Conservation (phyloP, 1,140 invertebrate species). For the Planococcus citri region DNA sequence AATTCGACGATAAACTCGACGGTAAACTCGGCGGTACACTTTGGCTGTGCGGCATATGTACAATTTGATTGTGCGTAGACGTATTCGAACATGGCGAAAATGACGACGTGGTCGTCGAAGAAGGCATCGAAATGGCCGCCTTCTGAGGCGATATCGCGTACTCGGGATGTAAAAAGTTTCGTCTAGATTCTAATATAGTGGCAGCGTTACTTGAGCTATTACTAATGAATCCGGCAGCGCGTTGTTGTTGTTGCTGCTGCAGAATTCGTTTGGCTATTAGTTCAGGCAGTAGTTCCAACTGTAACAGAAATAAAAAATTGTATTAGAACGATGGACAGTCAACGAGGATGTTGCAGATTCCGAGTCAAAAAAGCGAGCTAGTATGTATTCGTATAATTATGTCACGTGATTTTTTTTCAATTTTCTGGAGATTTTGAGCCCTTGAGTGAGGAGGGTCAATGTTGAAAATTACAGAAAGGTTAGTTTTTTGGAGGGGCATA, state of each 20-base stretch:
- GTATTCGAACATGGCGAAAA: constrained; percentile 38
- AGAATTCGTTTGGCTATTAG: constrained; percentile 58
- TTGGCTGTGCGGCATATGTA: constrained; percentile 40
- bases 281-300: constrained; percentile 70
- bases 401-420: too few species aligned
- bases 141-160: constrained; percentile 28
- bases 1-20: constrained; percentile 33
- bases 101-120: constrained; percentile 17
- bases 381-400: too few species aligned
- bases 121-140: constrained; percentile 33
- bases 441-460: too few species aligned
- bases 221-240: constrained; percentile 29
- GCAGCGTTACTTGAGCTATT: constrained; percentile 33
- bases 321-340: constrained; percentile 10
- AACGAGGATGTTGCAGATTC: not conserved
- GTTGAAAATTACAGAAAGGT: too few species aligned
- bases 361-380: too few species aligned
- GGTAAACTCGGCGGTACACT: constrained; percentile 39
- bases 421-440: too few species aligned
- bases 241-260: constrained; percentile 40
- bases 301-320: constrained; percentile 36
- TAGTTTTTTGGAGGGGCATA: too few species aligned
- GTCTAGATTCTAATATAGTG: constrained; percentile 51
- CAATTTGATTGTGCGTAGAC: constrained; percentile 27
- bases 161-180: constrained; percentile 74